Percentiles rank a stretch among this genome's conserved stretches.
Conservation (phyloP, 2,888 invertebrate species). For the Busseola fusca region DNA sequence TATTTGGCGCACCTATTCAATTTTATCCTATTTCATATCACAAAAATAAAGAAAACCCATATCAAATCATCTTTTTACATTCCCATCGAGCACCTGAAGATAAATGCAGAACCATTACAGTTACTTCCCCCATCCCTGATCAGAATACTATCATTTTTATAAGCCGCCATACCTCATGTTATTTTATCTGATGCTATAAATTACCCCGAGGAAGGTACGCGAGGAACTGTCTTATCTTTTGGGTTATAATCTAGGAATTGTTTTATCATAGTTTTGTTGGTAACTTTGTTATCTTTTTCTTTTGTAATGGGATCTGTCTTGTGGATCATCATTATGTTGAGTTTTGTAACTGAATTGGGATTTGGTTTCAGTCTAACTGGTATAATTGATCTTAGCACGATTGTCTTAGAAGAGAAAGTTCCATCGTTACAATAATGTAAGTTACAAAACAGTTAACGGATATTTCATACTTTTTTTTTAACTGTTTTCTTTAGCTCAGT, state of each 20-base stretch:
- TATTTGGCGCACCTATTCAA: not conserved
- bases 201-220: constrained; percentile 36
- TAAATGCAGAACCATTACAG: constrained; percentile 38
- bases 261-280: constrained; percentile 36
- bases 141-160: constrained; percentile 48
- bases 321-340: constrained; percentile 4
- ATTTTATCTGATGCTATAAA: constrained; percentile 48
- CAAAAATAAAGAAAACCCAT: constrained; percentile 3
- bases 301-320: constrained; percentile 18
- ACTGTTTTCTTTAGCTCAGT: not conserved
- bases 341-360: constrained; percentile 21
- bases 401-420: not conserved
- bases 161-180: constrained; percentile 25
- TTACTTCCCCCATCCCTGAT: constrained; percentile 24
- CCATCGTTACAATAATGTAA: not conserved
- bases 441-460: not conserved
- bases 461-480: not conserved
- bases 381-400: not conserved
- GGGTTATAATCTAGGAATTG: constrained; percentile 38
- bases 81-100: constrained; percentile 20
- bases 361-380: not conserved
- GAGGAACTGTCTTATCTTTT: constrained; percentile 39
- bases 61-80: not conserved
- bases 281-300: constrained; percentile 30
- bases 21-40: not conserved